Base-by-base conservation (phyloP, 2,888 invertebrate species). In the Iphiclides podalirius region DNA sequence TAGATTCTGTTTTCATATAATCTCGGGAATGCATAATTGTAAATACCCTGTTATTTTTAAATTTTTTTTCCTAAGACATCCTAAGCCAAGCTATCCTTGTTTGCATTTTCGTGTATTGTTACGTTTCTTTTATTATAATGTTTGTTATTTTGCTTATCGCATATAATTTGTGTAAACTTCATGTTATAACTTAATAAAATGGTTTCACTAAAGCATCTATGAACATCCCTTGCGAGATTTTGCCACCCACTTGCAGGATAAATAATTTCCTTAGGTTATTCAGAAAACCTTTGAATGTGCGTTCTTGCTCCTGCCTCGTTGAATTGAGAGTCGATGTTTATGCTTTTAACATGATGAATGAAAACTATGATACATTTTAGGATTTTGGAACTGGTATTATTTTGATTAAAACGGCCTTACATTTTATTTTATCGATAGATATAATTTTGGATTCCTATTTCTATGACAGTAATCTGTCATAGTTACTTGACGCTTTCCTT, bases 201-300 rank as follows among this genome's bases (percentile, higher is more conserved):
- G n/a, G 26, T 26, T 26, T 26, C 6, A 8, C 6, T 20, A 3
- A 26, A 26, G 1, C 26, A 26, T n/a, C n/a, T n/a, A n/a, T n/a
- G 26, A 7, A 26, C 26, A 26, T 26, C 26, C 2, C 9, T 26
- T 26, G 1, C 26, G 26, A 26, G 26, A 28, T 31, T 40, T 16
- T 16, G 31, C n/a, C 57, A 54, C 51, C 63, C 53, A 41, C 59
- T 64, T 9, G n/a, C n/a, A n/a, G n/a, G n/a, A n/a, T n/a, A n/a
- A n/a, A n/a, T n/a, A n/a, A n/a, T n/a, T n/a, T n/a, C n/a, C n/a
- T n/a, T n/a, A n/a, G n/a, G n/a, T n/a, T n/a, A n/a, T n/a, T n/a
- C n/a, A n/a, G n/a, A n/a, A n/a, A n/a, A n/a, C n/a, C n/a, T n/a
- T n/a, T n/a, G n/a, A n/a, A n/a, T n/a, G n/a, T n/a, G n/a, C n/a